These are phyloP conservation scores for Calliopum simillimum DNA, from an alignment of 2,888 invertebrate species.

Conservation along the genomic window DNA sequence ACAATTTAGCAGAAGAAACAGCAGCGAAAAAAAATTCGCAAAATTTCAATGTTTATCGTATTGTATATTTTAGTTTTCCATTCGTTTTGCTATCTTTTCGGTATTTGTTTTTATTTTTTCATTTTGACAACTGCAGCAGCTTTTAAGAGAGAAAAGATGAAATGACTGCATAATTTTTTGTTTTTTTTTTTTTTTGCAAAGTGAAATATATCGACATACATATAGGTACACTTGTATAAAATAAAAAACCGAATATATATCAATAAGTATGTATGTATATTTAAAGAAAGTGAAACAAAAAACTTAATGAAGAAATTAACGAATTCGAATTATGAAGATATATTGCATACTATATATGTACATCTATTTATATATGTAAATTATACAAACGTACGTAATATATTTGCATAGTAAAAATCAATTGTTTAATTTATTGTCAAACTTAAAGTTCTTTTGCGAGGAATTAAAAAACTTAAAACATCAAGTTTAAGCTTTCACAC, in stretches of 20 bases:
- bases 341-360: background rate
- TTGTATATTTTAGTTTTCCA: background rate
- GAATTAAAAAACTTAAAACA: no score
- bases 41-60: constrained; percentile 11
- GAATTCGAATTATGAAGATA: background rate
- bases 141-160: background rate
- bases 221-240: no score
- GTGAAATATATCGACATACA: no score
- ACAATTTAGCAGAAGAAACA: background rate
- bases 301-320: no score
- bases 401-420: no score
- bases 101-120: background rate
- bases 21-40: constrained; percentile 1
- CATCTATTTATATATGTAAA: background rate
- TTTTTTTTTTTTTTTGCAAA: no score
- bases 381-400: no score
- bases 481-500: no score
- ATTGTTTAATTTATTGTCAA: no score
- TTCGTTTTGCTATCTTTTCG: background rate
- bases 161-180: constrained; percentile 26
- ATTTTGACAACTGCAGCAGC: constrained; percentile 1
- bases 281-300: background rate
- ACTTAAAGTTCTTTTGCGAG: no score
- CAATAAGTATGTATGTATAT: background rate
- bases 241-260: background rate